Percentiles rank a stretch among this genome's conserved stretches.
Conservation (phyloP, 2,797 vertebrate genomes). For the Siniperca scherzeri region DNA sequence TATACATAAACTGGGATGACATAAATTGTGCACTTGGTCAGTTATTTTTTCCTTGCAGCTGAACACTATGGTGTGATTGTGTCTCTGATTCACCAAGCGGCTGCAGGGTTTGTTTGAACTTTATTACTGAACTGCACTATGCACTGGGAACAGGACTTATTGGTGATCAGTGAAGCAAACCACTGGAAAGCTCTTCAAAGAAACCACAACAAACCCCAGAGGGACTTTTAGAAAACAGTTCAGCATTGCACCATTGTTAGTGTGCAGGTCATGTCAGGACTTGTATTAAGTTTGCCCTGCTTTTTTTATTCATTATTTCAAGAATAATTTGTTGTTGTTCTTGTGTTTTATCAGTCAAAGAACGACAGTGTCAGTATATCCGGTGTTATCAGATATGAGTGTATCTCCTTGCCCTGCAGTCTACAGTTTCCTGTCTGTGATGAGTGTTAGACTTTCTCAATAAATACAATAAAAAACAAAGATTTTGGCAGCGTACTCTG, state of each 20-base stretch:
- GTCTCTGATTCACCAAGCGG: constrained; percentile 35
- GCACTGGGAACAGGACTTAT: constrained; percentile 41
- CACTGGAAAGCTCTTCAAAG: constrained; percentile 64
- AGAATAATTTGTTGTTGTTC: neutral
- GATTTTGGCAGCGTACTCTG: neutral
- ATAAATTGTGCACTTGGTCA: constrained; percentile 46
- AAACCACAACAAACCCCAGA: constrained; percentile 48
- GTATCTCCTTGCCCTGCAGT: neutral
- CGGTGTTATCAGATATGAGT: constrained; percentile 3
- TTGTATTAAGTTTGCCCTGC: neutral
- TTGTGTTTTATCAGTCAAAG: constrained; percentile 14
- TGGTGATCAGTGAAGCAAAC: constrained; percentile 65
- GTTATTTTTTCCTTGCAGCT: constrained; percentile 33
- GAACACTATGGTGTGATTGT: constrained; percentile 40
- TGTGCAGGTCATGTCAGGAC: neutral
- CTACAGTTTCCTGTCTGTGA: neutral
- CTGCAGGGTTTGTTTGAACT: constrained; percentile 54
- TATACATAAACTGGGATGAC: constrained; percentile 21
- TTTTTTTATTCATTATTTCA: constrained; percentile 24
- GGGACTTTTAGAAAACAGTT: constrained; percentile 42
- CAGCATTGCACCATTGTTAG: constrained; percentile 39
- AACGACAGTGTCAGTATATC: neutral
- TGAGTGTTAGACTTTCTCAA: neutral
- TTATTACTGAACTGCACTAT: constrained; percentile 41
- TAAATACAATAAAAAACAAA: neutral